phyloP scores from a whole-genome alignment of 2,113 vertebrate genomes.

The Rhombomys opimus region DNA sequence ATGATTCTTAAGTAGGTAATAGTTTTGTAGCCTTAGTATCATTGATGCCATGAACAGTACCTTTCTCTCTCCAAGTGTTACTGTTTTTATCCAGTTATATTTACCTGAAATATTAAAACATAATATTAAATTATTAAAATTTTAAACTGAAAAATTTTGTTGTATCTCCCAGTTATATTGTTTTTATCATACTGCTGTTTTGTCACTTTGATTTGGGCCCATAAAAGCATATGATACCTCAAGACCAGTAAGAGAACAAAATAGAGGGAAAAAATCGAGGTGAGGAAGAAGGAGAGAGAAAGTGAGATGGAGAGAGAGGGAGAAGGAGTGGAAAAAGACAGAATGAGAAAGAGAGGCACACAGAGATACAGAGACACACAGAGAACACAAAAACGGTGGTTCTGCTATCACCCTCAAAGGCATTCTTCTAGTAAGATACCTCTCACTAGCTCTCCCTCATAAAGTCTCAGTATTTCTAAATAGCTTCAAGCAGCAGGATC shows the following conservation, averaged over 20 bases:
- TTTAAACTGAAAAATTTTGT: not conserved
- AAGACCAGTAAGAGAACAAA: not conserved
- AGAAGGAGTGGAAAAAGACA: not conserved
- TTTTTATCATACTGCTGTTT: not conserved
- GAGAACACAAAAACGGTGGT: not conserved
- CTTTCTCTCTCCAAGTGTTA: not conserved
- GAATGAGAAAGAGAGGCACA: not conserved
- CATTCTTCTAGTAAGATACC: not conserved
- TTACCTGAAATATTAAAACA: too few relatives aligned
- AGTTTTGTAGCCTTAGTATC: not conserved
- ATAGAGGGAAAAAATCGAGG: rapidly evolving
- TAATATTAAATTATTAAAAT: not conserved
- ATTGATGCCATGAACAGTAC: not conserved
- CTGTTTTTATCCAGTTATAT: not conserved
- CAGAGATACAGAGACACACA: too few relatives aligned
- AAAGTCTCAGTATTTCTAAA: not conserved
- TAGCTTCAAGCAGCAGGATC: not conserved
- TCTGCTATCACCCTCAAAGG: not conserved
- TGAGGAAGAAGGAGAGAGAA: not conserved
- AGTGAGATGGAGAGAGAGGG: not conserved
- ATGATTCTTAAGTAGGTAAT: not conserved
- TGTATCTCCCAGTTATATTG: not conserved
- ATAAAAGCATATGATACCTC: not conserved
- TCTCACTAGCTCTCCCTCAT: not conserved
- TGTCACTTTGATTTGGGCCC: not conserved